phyloP scores from a whole-genome alignment of 2,888 invertebrate species.

The Cephus nigrinus region DNA sequence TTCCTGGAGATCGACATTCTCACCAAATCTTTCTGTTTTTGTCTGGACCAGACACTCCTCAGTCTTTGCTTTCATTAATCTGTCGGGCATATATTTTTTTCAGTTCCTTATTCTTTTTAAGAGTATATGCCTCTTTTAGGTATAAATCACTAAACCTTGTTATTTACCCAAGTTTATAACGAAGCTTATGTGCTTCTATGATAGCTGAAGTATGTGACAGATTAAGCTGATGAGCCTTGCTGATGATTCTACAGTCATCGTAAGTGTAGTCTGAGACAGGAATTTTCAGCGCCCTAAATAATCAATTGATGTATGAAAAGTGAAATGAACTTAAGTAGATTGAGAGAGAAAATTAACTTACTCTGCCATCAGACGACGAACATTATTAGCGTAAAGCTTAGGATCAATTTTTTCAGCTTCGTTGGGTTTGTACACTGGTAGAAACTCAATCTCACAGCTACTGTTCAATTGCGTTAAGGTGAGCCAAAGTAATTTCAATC shows the following conservation, averaged over 20 bases:
- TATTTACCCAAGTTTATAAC: slow-evolving; percentile 79
- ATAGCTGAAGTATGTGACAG: slow-evolving; percentile 80
- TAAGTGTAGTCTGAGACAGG: slow-evolving; percentile 93
- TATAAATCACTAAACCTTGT: not conserved
- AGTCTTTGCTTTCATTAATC: slow-evolving; percentile 54
- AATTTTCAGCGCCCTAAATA: slow-evolving; percentile 81
- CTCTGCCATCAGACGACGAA: slow-evolving; percentile 91
- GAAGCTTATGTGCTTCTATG: slow-evolving; percentile 83
- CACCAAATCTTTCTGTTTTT: slow-evolving; percentile 46
- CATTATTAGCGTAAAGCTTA: slow-evolving; percentile 90
- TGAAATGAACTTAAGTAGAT: slow-evolving; percentile 1
- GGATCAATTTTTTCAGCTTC: slow-evolving; percentile 88
- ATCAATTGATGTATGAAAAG: not conserved
- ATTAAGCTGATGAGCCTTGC: slow-evolving; percentile 84
- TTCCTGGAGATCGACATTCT: slow-evolving; percentile 64
- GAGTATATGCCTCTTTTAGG: not conserved
- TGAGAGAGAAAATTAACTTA: slow-evolving; percentile 66
- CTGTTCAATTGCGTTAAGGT: slow-evolving; percentile 90
- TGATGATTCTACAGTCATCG: slow-evolving; percentile 89
- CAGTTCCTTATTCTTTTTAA: not conserved
- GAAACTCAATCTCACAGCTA: slow-evolving; percentile 89
- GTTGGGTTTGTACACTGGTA: slow-evolving; percentile 90
- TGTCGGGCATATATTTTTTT: slow-evolving; percentile 19
- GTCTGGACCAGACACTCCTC: slow-evolving; percentile 61
- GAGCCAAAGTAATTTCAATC: slow-evolving; percentile 86